Conservation (phyloP, 1,140 invertebrate genomes). For the Hylyphantes graminicola region DNA sequence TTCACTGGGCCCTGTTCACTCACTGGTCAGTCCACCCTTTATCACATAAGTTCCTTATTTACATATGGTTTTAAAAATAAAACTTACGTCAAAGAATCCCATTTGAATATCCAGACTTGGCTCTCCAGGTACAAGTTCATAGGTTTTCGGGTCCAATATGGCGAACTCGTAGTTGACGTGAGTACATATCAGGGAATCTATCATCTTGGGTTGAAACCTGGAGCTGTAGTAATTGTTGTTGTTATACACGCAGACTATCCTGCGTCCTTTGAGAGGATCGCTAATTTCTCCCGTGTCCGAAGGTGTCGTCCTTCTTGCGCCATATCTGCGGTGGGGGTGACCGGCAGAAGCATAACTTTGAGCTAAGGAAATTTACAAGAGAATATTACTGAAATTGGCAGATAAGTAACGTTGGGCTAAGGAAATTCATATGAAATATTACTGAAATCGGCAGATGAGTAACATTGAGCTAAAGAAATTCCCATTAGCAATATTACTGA, state of each 20-base stretch:
- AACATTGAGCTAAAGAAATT: no score
- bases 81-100: conserved; percentile 75
- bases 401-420: no score
- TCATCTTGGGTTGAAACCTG: conserved; percentile 76
- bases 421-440: no score
- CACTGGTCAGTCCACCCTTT: no score
- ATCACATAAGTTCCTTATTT: no score
- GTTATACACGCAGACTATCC: conserved; percentile 35
- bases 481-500: no score
- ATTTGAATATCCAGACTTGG: not conserved
- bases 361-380: no score
- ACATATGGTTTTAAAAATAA: not conserved
- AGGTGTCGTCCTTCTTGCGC: not conserved
- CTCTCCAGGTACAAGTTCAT: conserved; percentile 83
- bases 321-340: not conserved
- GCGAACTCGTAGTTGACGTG: conserved; percentile 95
- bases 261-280: conserved; percentile 12
- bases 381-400: no score
- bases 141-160: conserved; percentile 92
- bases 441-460: no score
- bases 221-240: conserved; percentile 4
- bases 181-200: conserved; percentile 91
- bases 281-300: not conserved
- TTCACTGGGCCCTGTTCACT: no score
- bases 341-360: no score